Conservation (phyloP, 2,113 vertebrate species). For the Crypturellus undulatus region DNA sequence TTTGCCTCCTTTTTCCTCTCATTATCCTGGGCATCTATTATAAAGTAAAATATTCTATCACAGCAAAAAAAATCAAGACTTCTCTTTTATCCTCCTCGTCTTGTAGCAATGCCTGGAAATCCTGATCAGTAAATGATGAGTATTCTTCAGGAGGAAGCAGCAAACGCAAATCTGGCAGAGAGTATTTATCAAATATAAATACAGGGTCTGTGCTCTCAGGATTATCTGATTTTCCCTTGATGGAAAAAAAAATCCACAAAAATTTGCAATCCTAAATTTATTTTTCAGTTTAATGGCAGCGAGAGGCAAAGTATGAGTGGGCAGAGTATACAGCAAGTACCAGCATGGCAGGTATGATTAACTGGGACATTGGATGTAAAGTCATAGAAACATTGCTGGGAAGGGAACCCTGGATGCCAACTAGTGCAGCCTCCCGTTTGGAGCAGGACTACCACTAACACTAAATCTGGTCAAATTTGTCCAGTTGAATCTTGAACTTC, state of each 20-base stretch:
- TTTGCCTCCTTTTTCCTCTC: neutral
- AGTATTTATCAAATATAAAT: slow-evolving; percentile 40
- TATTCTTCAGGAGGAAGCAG: neutral
- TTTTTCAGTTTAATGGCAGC: neutral
- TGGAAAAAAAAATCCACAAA: slow-evolving; percentile 18
- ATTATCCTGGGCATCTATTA: neutral
- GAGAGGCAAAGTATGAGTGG: neutral
- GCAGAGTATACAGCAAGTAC: neutral
- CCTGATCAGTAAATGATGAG: neutral
- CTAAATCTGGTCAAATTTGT: neutral
- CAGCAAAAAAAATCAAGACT: neutral
- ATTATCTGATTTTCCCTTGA: slow-evolving; percentile 16
- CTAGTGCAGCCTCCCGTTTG: no score
- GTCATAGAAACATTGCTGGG: neutral
- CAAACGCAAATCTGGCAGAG: slow-evolving; percentile 23
- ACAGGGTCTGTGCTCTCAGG: neutral
- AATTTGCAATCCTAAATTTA: neutral
- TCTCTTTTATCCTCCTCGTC: neutral
- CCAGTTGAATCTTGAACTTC: neutral
- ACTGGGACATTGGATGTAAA: neutral
- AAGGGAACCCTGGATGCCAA: neutral
- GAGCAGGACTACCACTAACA: no score
- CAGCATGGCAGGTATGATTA: neutral
- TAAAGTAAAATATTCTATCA: neutral
- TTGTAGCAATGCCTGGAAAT: neutral